Conservation (phyloP, 2,113 vertebrate species). For the Cryptomyrus ogoouensis region DNA sequence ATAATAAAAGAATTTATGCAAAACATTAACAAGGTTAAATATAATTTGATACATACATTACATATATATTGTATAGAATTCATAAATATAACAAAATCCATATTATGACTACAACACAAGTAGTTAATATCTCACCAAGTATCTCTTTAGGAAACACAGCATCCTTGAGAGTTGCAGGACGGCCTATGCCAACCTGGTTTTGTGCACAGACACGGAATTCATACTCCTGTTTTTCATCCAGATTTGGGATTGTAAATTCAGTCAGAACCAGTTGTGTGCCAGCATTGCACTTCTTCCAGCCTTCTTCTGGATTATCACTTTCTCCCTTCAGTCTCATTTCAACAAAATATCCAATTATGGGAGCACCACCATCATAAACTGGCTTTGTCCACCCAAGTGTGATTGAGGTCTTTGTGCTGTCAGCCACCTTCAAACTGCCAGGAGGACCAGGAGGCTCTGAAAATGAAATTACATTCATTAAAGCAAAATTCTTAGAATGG, state of each 20-base stretch:
- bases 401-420: slow-evolving; percentile 87
- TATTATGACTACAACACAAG: background rate
- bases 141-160: slow-evolving; percentile 89
- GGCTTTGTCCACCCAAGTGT: slow-evolving; percentile 88
- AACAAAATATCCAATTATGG: slow-evolving; percentile 85
- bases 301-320: slow-evolving; percentile 77
- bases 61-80: background rate
- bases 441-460: slow-evolving; percentile 95
- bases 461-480: slow-evolving; percentile 17
- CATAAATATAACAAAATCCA: background rate
- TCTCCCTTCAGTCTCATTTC: slow-evolving; percentile 80
- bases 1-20: background rate
- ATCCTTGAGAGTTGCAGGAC: slow-evolving; percentile 88
- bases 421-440: slow-evolving; percentile 78
- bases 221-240: slow-evolving; percentile 86
- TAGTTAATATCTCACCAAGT: slow-evolving; percentile 64
- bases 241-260: slow-evolving; percentile 82
- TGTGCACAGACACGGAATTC: slow-evolving; percentile 92
- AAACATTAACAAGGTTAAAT: slow-evolving; percentile 8
- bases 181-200: slow-evolving; percentile 93
- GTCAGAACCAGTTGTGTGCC: slow-evolving; percentile 79
- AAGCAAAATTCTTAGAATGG: background rate
- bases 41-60: background rate
- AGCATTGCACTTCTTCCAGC: slow-evolving; percentile 90
- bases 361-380: slow-evolving; percentile 91